phyloP scores from a whole-genome alignment of 2,797 vertebrate genomes.

The Sebastolobus alascanus region DNA sequence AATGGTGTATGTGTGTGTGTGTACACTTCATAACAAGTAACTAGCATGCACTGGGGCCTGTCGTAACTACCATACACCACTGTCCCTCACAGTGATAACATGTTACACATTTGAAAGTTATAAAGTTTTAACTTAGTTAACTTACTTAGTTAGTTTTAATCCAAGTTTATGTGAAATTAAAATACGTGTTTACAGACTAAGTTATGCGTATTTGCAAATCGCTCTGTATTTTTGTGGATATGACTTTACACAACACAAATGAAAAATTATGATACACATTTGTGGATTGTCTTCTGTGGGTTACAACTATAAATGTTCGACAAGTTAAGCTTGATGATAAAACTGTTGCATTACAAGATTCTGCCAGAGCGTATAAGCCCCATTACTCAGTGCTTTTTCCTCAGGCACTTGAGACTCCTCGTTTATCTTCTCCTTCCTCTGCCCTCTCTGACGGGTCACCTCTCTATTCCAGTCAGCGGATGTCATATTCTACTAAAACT shows the following conservation, averaged over 20 bases:
- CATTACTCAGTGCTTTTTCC: slow-evolving; percentile 54
- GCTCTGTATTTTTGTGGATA: too few relatives aligned
- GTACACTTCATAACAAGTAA: background rate
- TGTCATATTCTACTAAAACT: slow-evolving; percentile 63
- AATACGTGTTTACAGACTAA: too few relatives aligned
- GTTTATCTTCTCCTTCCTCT: slow-evolving; percentile 71
- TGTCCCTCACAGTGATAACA: background rate
- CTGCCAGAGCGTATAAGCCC: slow-evolving; percentile 30
- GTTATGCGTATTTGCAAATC: too few relatives aligned
- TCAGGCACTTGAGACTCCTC: slow-evolving; percentile 49
- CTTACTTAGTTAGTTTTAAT: too few relatives aligned
- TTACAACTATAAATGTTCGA: background rate
- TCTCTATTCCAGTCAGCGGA: slow-evolving; percentile 64
- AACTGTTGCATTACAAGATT: slow-evolving; percentile 19
- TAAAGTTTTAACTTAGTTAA: too few relatives aligned
- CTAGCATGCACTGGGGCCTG: background rate
- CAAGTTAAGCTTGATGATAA: background rate
- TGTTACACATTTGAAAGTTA: background rate
- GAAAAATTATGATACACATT: background rate
- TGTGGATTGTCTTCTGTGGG: background rate
- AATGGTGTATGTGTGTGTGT: background rate
- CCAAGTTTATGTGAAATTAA: background rate
- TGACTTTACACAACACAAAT: background rate
- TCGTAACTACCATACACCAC: background rate
- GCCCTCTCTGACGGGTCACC: slow-evolving; percentile 48